Conservation (phyloP, 2,888 invertebrate species). For the Lasius fuliginosus region DNA sequence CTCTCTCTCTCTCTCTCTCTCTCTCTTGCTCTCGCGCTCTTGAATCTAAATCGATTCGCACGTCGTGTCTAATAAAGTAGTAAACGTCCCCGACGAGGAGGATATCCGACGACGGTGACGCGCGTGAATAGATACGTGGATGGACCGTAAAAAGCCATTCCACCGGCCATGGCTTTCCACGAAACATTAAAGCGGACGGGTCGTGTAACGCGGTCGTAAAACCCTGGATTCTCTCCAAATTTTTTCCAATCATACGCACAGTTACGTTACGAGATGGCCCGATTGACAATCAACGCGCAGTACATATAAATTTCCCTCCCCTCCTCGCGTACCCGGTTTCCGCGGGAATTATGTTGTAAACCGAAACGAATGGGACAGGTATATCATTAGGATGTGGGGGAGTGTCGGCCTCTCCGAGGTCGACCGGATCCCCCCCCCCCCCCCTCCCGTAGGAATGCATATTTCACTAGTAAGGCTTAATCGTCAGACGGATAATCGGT, state of each 20-base stretch:
- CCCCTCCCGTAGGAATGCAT: conserved; percentile 3
- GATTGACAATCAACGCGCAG: conserved; percentile 64
- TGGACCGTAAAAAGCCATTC: conserved; percentile 68
- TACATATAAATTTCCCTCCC: conserved; percentile 50
- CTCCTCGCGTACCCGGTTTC: background rate
- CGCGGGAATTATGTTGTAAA: conserved; percentile 54
- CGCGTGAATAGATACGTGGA: conserved; percentile 64
- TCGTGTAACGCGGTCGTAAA: conserved; percentile 65
- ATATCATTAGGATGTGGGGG: conserved; percentile 48
- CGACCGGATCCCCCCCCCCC: conserved; percentile 12
- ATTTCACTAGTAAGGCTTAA: conserved; percentile 35
- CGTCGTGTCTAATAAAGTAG: conserved; percentile 13
- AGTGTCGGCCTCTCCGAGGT: conserved; percentile 27
- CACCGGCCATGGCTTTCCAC: conserved; percentile 56
- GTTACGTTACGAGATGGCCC: conserved; percentile 56
- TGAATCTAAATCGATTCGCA: background rate
- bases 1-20: background rate
- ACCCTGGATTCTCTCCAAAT: conserved; percentile 51
- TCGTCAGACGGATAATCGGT: background rate
- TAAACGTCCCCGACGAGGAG: background rate
- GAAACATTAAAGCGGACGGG: conserved; percentile 58
- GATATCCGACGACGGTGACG: conserved; percentile 27
- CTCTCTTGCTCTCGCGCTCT: background rate
- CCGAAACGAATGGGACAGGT: conserved; percentile 51
- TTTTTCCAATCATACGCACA: conserved; percentile 59